These are phyloP conservation scores for Fundulus diaphanus DNA, from an alignment of 2,797 vertebrate genomes.

Conservation along the genomic window DNA sequence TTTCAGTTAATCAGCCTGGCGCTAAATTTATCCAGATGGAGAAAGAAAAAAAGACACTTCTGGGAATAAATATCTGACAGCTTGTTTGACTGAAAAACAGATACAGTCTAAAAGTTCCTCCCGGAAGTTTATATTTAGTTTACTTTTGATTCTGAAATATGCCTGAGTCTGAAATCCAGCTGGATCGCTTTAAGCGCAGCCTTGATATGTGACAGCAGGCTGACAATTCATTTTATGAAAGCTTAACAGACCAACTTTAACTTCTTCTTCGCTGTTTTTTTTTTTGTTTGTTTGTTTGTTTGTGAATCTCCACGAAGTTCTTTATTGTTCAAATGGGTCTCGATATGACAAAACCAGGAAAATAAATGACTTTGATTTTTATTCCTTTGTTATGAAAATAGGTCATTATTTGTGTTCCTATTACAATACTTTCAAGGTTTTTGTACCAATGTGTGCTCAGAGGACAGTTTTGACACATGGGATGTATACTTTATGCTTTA, in stretches of 20 bases:
- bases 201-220: slow-evolving; percentile 44
- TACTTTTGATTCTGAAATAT: slow-evolving; percentile 32
- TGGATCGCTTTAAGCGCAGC: slow-evolving; percentile 29
- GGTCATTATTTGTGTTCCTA: not conserved
- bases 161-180: slow-evolving; percentile 24
- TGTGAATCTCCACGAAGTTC: not conserved
- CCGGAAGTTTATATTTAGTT: slow-evolving; percentile 55
- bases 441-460: not conserved
- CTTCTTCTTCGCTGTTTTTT: not conserved
- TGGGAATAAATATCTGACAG: slow-evolving; percentile 28
- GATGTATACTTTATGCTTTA: not conserved
- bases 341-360: not conserved
- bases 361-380: not conserved
- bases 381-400: not conserved
- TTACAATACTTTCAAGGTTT: not conserved
- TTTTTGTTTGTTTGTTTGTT: too few species aligned
- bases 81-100: slow-evolving; percentile 32
- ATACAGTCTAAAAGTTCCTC: slow-evolving; percentile 21
- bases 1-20: slow-evolving; percentile 26
- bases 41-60: slow-evolving; percentile 18
- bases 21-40: slow-evolving; percentile 42
- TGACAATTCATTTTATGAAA: slow-evolving; percentile 30
- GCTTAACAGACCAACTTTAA: slow-evolving; percentile 32
- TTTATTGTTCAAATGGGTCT: not conserved
- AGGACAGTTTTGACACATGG: not conserved